Percentiles rank a stretch among this genome's conserved stretches.
Conservation (phyloP, 2,797 vertebrate genomes). For the Paguma larvata region DNA sequence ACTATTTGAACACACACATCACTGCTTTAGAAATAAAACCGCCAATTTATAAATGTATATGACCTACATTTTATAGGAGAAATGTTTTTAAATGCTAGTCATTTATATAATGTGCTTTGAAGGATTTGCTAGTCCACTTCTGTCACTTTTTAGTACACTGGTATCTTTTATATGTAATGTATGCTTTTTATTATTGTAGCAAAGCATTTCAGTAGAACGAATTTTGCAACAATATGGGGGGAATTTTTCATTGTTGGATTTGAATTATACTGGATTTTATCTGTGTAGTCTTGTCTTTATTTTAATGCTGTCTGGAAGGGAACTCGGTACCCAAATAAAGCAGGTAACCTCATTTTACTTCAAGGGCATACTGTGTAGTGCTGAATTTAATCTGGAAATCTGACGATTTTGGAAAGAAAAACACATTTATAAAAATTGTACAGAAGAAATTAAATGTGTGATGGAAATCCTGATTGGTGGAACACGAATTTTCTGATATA, state of each 20-base stretch:
- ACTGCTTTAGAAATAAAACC: slow-evolving; percentile 88
- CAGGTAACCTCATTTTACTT: slow-evolving; percentile 89
- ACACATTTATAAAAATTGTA: slow-evolving; percentile 86
- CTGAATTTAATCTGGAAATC: slow-evolving; percentile 87
- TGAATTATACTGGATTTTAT: slow-evolving; percentile 94
- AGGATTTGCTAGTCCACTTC: slow-evolving; percentile 93
- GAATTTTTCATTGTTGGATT: slow-evolving; percentile 94
- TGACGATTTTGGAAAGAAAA: slow-evolving; percentile 83
- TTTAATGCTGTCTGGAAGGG: slow-evolving; percentile 89
- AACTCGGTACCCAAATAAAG: slow-evolving; percentile 90
- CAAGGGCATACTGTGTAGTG: slow-evolving; percentile 89
- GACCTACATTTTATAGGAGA: slow-evolving; percentile 91
- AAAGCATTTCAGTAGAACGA: slow-evolving; percentile 95
- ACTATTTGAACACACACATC: slow-evolving; percentile 88
- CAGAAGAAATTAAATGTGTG: slow-evolving; percentile 86
- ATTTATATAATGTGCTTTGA: slow-evolving; percentile 92
- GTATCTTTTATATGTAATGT: slow-evolving; percentile 96
- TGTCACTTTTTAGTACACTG: slow-evolving; percentile 95
- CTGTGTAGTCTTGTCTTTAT: slow-evolving; percentile 92
- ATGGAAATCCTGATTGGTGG: slow-evolving; percentile 84
- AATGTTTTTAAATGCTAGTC: slow-evolving; percentile 93
- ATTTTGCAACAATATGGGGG: slow-evolving; percentile 94
- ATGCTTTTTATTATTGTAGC: slow-evolving; percentile 97
- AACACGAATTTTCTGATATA: slow-evolving; percentile 88
- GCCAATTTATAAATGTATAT: slow-evolving; percentile 91